Conservation (phyloP, 2,113 vertebrate species). For the Pedionomus torquatus region DNA sequence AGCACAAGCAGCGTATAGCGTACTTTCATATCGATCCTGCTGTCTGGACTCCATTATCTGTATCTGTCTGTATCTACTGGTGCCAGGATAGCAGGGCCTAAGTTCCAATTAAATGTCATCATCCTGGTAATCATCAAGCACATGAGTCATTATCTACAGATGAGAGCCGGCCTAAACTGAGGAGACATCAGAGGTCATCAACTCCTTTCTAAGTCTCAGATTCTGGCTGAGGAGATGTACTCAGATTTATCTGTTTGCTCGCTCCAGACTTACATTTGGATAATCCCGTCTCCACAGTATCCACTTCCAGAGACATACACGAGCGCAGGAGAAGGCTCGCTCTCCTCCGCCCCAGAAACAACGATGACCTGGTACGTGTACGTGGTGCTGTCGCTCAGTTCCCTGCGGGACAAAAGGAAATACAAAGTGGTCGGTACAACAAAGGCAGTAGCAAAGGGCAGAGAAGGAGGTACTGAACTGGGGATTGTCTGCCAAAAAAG, state of each 20-base stretch:
- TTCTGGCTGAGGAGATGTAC: not conserved
- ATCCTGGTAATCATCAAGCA: slow-evolving; percentile 35
- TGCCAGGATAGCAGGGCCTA: slow-evolving; percentile 51
- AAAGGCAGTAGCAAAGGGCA: not conserved
- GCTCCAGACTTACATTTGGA: slow-evolving; percentile 85
- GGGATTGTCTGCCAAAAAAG: not conserved
- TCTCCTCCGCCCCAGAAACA: slow-evolving; percentile 82
- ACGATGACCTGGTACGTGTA: slow-evolving; percentile 89
- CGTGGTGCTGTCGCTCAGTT: slow-evolving; percentile 73
- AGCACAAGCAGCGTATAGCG: not conserved
- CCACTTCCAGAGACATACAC: slow-evolving; percentile 85
- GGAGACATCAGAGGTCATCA: slow-evolving; percentile 26
- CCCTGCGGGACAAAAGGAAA: slow-evolving; percentile 74
- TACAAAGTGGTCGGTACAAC: not conserved
- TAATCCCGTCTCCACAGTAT: slow-evolving; percentile 93
- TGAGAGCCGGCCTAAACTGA: slow-evolving; percentile 35
- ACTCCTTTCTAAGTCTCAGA: not conserved
- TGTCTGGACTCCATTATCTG: slow-evolving; percentile 60
- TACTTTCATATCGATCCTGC: slow-evolving; percentile 38
- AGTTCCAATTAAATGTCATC: slow-evolving; percentile 58
- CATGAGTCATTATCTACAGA: slow-evolving; percentile 29
- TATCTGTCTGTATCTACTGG: slow-evolving; percentile 63
- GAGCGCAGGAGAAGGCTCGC: slow-evolving; percentile 86
- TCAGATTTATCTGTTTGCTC: not conserved
- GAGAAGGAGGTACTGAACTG: not conserved